Evolutionary conservation across 1,140 invertebrate genomes (phyloP), one percentile per base, ranked within the genome.

Genomic region (Ericerus pela): DNA sequence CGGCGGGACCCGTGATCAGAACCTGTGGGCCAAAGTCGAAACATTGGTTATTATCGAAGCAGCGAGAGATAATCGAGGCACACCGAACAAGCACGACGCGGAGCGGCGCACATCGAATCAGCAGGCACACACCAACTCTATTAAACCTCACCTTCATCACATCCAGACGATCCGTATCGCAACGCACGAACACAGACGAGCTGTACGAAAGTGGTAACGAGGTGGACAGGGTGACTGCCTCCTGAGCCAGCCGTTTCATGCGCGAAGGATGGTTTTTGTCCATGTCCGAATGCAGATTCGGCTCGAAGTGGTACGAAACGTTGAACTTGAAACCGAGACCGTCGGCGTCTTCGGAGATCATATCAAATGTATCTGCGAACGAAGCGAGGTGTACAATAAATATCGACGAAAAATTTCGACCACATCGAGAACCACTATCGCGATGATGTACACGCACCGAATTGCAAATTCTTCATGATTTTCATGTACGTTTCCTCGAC

Each of bases 181-280:
- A 94, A 60, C 93, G 78, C 52, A 96, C 91, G 77, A 96, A 97
- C 43, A 97, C 92, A 61, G 87, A 88, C 66, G 88, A 94, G 67
- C 87, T 92, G 63, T 85, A 91, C 20, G 90, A 94, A 18, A 97
- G 76, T 53, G 94, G 93, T 59, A 97, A 73, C 52, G 87, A 87
- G 53, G 89, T 93, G 43, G 88, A 90, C n/a, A 97, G 76, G 11
- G 92, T 96, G 26, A 94, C 90, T 55, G 91, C 84, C 72, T 97
- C 94, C 71, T 96, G 93, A 24, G 93, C 93, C 16, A 97, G 77
- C 16, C 93, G 76, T 70, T 94, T 91, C 57, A 94, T 85, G 58
- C 93, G 76, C 10, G 85, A 79, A 16, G 88, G 85, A 70, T 89
- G 86, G 58, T 81, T 80, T 38, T 85, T 77, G 63, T 89, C 86